Evolutionary conservation across 2,888 invertebrate species (phyloP).

Genomic region (Zaprionus obscuricornis): DNA sequence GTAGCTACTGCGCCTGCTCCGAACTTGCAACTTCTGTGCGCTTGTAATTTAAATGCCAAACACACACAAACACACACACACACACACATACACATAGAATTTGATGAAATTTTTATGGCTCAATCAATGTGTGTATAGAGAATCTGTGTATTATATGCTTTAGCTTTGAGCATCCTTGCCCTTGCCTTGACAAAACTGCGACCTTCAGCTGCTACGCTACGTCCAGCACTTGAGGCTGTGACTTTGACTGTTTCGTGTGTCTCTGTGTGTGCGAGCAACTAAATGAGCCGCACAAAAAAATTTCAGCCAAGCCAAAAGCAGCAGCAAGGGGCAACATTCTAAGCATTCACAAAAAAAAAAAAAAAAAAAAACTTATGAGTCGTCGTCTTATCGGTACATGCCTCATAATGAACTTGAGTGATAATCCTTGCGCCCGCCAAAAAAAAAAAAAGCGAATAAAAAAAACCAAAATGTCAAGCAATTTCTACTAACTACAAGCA

Average conservation of each 20-base stretch:
- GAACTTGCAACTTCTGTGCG: conserved; percentile 46
- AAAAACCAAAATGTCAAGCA: conserved; percentile 55
- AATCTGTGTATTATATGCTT: conserved; percentile 32
- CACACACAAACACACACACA: conserved; percentile 2
- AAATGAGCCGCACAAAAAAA: conserved; percentile 14
- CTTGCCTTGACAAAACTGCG: conserved; percentile 56
- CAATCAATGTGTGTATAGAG: conserved; percentile 37
- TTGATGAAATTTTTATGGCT: conserved; percentile 54
- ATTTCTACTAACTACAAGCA: too few relatives aligned
- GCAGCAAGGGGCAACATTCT: background rate
- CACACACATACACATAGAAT: conserved; percentile 10
- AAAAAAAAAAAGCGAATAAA: conserved; percentile 34
- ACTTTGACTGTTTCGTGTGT: background rate
- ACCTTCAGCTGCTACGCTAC: conserved; percentile 52
- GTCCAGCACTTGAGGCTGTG: conserved; percentile 54
- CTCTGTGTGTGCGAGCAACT: conserved; percentile 11
- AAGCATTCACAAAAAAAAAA: conserved; percentile 15
- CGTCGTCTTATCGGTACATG: conserved; percentile 52
- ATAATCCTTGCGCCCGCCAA: conserved; percentile 64
- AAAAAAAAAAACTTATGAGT: conserved; percentile 25
- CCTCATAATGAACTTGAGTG: conserved; percentile 72
- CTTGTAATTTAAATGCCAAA: conserved; percentile 70
- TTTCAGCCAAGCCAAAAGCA: too few relatives aligned
- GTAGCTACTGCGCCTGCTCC: conserved; percentile 72
- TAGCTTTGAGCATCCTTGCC: conserved; percentile 53